These are phyloP conservation scores for Aythya fuligula DNA, from an alignment of 2,797 vertebrate species.

Conservation along the genomic window DNA sequence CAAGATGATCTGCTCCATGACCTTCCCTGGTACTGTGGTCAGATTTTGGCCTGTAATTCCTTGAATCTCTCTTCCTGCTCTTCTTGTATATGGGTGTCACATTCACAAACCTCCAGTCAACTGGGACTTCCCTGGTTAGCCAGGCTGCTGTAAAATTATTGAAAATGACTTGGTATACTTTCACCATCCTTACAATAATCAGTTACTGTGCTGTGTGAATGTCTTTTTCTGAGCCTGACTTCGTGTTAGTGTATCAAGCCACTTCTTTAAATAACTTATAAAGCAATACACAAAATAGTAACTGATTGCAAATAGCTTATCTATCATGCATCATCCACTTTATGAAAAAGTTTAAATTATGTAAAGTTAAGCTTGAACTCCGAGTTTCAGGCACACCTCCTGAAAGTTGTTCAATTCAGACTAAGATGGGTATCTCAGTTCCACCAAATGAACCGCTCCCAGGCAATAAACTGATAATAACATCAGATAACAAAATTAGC, in stretches of 20 bases:
- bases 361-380: not conserved
- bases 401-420: not conserved
- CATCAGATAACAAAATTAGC: no score
- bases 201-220: accelerated
- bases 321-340: not conserved
- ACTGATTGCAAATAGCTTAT: not conserved
- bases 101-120: not conserved
- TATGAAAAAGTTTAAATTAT: not conserved
- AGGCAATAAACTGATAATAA: not conserved
- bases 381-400: not conserved
- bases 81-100: not conserved
- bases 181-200: not conserved
- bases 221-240: not conserved
- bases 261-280: not conserved
- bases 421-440: not conserved
- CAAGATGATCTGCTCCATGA: no score
- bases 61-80: no score
- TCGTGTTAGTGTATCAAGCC: not conserved
- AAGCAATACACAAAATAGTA: not conserved
- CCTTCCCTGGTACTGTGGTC: no score
- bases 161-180: not conserved
- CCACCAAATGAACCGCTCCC: not conserved
- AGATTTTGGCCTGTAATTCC: no score
- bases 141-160: not conserved
- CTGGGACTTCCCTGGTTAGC: not conserved